A percentile compares a stretch with the other conserved stretches of the same genome.
These are phyloP conservation scores for Pseudopleuronectes americanus DNA, from an alignment of 2,797 vertebrate species.

Conservation along the genomic window DNA sequence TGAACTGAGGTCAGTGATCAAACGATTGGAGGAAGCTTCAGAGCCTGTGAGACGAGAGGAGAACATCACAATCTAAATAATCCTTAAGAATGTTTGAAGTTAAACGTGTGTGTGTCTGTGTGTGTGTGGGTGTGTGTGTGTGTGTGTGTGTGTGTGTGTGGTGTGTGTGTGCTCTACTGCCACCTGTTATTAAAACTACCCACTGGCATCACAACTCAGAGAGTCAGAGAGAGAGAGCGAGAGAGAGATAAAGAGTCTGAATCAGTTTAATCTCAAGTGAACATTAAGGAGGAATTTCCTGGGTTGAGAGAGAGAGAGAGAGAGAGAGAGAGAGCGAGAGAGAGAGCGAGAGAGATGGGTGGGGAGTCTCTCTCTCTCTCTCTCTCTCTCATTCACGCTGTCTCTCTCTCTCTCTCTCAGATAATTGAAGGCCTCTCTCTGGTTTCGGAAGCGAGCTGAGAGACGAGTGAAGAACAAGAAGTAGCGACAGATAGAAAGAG, in stretches of 20 bases:
- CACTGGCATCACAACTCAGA: slow-evolving; percentile 19
- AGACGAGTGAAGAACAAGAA: slow-evolving; percentile 28
- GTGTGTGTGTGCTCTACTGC: slow-evolving; percentile 24
- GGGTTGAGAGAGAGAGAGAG: slow-evolving; percentile 6
- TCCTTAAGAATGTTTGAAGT: neutral
- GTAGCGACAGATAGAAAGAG: slow-evolving; percentile 11
- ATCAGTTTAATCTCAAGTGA: slow-evolving; percentile 41
- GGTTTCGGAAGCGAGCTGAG: slow-evolving; percentile 52
- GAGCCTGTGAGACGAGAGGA: neutral
- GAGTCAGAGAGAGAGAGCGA: slow-evolving; percentile 9
- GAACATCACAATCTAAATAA: no score
- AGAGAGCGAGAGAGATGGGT: slow-evolving; percentile 1
- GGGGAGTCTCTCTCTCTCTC: neutral
- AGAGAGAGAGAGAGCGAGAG: neutral
- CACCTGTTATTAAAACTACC: slow-evolving; percentile 55
- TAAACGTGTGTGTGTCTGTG: no score
- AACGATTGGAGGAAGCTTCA: no score
- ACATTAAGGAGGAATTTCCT: slow-evolving; percentile 54
- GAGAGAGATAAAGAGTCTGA: neutral
- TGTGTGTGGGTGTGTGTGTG: neutral
- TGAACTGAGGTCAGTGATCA: no score
- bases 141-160: neutral
- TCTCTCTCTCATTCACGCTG: slow-evolving; percentile 35
- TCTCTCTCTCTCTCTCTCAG: slow-evolving; percentile 43
- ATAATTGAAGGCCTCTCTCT: slow-evolving; percentile 75